These are phyloP conservation scores for Myoxocephalus aenaeus DNA, from an alignment of 2,797 vertebrate genomes.

Conservation along the genomic window DNA sequence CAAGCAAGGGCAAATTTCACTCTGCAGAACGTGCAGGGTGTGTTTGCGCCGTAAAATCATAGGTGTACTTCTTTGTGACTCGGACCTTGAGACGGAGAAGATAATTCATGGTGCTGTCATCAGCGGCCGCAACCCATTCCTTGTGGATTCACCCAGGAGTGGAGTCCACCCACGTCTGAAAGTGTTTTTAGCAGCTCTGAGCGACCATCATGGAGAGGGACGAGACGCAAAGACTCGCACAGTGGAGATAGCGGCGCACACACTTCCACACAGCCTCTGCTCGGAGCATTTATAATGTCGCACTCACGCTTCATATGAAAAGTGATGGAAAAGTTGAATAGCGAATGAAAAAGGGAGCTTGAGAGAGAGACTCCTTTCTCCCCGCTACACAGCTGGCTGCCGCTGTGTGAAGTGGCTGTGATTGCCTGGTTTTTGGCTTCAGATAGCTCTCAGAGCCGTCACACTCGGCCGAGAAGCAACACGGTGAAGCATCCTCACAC, in stretches of 20 bases:
- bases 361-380: neutral
- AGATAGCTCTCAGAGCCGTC: neutral
- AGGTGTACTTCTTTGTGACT: neutral
- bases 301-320: neutral
- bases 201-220: neutral
- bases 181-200: neutral
- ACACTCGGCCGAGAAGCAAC: neutral
- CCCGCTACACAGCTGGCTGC: neutral
- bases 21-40: fast-evolving
- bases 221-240: neutral
- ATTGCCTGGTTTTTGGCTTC: neutral
- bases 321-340: neutral
- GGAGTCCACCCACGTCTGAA: neutral
- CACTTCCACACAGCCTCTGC: neutral
- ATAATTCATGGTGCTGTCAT: neutral
- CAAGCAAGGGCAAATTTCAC: neutral
- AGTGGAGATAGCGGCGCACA: neutral
- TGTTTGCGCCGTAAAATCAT: neutral
- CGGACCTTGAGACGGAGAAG: neutral
- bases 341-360: neutral
- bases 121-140: neutral
- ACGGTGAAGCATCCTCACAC: neutral
- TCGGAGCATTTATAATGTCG: neutral
- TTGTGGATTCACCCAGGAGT: neutral
- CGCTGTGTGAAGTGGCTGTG: neutral